Percentiles rank a stretch among this genome's conserved stretches.
These are phyloP conservation scores for Ciconia boyciana DNA, from an alignment of 2,113 vertebrate genomes.

Conservation along the genomic window DNA sequence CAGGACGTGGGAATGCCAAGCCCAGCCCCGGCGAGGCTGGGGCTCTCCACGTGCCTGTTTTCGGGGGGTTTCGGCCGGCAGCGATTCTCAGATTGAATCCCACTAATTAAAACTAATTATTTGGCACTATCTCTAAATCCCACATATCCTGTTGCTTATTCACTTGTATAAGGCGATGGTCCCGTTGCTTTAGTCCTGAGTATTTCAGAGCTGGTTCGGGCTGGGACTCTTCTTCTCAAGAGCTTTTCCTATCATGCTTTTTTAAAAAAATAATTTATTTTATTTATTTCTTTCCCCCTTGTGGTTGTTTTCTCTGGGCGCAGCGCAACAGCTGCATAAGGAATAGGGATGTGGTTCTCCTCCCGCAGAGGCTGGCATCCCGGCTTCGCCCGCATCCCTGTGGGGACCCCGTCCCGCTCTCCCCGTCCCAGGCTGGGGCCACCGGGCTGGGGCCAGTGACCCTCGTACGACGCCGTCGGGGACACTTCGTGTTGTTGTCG, in stretches of 20 bases:
- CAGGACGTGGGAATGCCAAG: neutral
- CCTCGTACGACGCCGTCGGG: accelerated
- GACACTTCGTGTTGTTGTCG: neutral
- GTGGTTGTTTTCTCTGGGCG: neutral
- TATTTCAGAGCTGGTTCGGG: neutral
- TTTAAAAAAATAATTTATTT: neutral
- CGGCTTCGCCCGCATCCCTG: neutral
- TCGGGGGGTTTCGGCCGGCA: neutral
- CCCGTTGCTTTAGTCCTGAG: neutral
- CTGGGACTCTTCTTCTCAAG: neutral
- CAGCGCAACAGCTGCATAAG: neutral
- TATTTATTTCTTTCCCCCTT: neutral
- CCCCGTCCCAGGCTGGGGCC: neutral
- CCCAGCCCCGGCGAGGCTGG: neutral
- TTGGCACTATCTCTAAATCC: neutral
- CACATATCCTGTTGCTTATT: neutral
- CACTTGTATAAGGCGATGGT: neutral
- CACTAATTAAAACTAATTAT: neutral
- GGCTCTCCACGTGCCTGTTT: neutral
- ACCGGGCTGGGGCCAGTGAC: no score
- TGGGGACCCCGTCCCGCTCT: neutral
- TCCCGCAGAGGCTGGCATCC: neutral
- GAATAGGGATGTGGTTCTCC: neutral
- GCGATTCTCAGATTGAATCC: neutral
- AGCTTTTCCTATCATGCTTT: neutral